Evolutionary conservation across 2,888 invertebrate genomes (phyloP).

Genomic region (Andrena fulva): DNA sequence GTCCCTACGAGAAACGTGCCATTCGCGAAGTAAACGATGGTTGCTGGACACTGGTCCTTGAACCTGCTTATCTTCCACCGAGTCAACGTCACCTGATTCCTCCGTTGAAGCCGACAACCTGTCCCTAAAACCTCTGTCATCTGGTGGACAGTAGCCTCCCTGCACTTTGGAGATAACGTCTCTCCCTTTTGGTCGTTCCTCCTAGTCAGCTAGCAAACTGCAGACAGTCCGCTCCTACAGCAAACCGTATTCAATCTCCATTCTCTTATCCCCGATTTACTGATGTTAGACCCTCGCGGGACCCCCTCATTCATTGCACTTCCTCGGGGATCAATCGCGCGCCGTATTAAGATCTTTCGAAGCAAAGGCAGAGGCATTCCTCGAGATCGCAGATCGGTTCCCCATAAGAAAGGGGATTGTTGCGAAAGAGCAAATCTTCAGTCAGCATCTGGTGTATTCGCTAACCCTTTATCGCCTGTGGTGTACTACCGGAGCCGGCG

Average conservation of each 20-base stretch:
- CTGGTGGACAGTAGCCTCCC: slow-evolving; percentile 8
- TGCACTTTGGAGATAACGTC: background rate
- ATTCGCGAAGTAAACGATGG: slow-evolving; percentile 49
- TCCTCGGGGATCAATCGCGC: background rate
- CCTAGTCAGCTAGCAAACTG: background rate
- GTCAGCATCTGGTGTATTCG: slow-evolving; percentile 5
- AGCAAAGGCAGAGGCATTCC: slow-evolving; percentile 2
- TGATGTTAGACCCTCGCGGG: background rate
- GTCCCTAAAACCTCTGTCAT: slow-evolving; percentile 34
- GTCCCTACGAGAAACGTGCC: slow-evolving; percentile 37
- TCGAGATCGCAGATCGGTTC: background rate
- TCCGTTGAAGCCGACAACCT: slow-evolving; percentile 47
- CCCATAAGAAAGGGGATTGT: background rate
- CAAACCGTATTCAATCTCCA: background rate
- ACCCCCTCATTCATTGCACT: background rate
- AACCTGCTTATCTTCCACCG: slow-evolving; percentile 62
- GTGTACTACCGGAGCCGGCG: slow-evolving; percentile 16
- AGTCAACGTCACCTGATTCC: slow-evolving; percentile 62
- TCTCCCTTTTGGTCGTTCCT: background rate
- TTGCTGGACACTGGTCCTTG: slow-evolving; percentile 57
- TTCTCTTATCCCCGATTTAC: background rate
- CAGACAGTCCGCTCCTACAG: background rate
- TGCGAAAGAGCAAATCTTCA: slow-evolving; percentile 22
- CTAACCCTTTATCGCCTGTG: slow-evolving; percentile 50
- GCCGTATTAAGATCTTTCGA: slow-evolving; percentile 31